Base-by-base conservation (phyloP, 2,888 invertebrate species). In the Fragum sueziense region DNA sequence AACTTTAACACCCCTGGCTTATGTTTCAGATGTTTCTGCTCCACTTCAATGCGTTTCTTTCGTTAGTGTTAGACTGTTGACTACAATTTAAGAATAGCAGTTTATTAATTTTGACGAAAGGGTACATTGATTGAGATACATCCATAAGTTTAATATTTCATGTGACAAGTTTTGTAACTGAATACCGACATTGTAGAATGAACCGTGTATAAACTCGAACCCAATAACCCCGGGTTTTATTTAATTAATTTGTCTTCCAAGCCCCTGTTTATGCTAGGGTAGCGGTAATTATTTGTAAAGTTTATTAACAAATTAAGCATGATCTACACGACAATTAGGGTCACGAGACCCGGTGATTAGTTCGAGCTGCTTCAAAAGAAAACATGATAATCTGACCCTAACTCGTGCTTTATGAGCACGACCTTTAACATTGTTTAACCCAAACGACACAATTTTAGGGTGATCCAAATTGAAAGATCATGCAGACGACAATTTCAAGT, bases 221-320 rank as follows among this genome's bases (percentile, higher is more conserved):
- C 33, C 34, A 29, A 2, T 62, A 34, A 62, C 62, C 62, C 33
- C 29, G 34, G 20, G 31, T 62, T 62, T 62, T 33, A 62, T 62
- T 62, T 62, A 62, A 62, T 62, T 62, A 62, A 62, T 34, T 34
- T 34, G 25, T n/a, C 29, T n/a, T 34, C 17, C 33, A 62, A 62
- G 20, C 25, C 31, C n/a, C 6, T 22, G 34, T 62, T 34, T 17
- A 29, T 62, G 62, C 29, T 34, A 33, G 20, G 17, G 33, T 62
- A n/a, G 34, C 34, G 34, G 17, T 4, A 31, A 33, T 62, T 62
- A 33, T 62, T 62, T 62, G 25, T 7, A 33, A 34, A 33, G 62
- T 62, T 62, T 62, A 62, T 62, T 17, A 33, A 34, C 62, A 34
- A 34, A 62, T 62, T 62, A 62, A 62, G 9, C 33, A 62, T 29